Conservation (phyloP, 2,888 invertebrate genomes). For the Lissocephala sabroskyi region DNA sequence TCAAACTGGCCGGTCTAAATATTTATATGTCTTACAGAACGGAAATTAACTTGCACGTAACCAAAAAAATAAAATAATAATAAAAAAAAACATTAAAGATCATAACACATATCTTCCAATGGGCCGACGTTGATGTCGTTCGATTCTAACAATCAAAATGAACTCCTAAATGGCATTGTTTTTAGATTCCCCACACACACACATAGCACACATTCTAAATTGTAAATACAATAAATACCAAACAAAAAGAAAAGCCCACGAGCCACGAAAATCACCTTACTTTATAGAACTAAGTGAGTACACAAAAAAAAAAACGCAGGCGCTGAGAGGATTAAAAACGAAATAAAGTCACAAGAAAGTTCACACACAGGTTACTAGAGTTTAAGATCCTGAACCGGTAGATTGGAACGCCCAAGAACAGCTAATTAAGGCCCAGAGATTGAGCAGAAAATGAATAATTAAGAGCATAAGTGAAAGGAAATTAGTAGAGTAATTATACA, state of each 20-base stretch:
- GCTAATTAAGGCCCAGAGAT: conserved; percentile 13
- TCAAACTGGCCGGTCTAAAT: too few relatives aligned
- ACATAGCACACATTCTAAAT: conserved; percentile 10
- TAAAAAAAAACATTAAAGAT: conserved; percentile 30
- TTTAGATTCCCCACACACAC: conserved; percentile 8
- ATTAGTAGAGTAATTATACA: conserved; percentile 56
- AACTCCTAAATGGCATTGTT: conserved; percentile 2
- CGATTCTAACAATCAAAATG: conserved; percentile 41
- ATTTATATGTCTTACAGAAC: too few relatives aligned
- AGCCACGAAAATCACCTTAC: conserved; percentile 50
- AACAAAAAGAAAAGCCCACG: conserved; percentile 17
- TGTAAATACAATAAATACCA: not conserved
- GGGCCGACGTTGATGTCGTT: too few relatives aligned
- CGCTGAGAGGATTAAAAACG: conserved; percentile 10
- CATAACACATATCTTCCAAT: conserved; percentile 55
- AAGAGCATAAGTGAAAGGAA: conserved; percentile 31
- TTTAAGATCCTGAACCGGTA: too few relatives aligned
- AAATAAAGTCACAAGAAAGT: conserved; percentile 12
- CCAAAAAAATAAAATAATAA: conserved; percentile 21
- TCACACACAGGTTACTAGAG: too few relatives aligned
- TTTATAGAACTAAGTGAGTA: conserved; percentile 55
- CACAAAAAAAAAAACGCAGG: conserved; percentile 8
- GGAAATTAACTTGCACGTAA: conserved; percentile 47
- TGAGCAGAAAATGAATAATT: conserved; percentile 17
- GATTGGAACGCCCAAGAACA: conserved; percentile 15